A percentile compares a stretch with the other conserved stretches of the same genome.
phyloP scores from a whole-genome alignment of 2,797 vertebrate genomes.

The Staurois parvus region DNA sequence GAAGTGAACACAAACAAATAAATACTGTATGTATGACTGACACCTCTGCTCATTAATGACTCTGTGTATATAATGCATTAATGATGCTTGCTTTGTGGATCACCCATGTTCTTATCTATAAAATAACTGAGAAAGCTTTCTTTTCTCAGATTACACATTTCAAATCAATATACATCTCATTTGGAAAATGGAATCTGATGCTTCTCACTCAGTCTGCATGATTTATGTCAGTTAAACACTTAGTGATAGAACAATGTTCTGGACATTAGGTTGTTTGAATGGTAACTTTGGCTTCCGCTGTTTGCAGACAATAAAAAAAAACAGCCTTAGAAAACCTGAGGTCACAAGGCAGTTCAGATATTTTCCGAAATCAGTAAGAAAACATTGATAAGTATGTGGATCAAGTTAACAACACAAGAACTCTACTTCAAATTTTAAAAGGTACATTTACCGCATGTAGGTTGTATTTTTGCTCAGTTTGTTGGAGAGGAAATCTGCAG shows the following conservation, averaged over 20 bases:
- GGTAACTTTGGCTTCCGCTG: conserved; percentile 15
- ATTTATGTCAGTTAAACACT: conserved; percentile 67
- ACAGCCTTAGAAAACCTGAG: conserved; percentile 63
- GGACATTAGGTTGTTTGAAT: conserved; percentile 65
- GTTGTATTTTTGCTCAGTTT: conserved; percentile 73
- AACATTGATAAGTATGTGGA: background rate
- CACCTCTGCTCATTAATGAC: conserved; percentile 18
- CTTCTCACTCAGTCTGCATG: conserved; percentile 63
- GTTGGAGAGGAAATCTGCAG: conserved; percentile 69
- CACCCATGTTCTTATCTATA: conserved; percentile 54
- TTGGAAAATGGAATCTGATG: conserved; percentile 61
- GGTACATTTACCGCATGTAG: conserved; percentile 73
- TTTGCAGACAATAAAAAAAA: conserved; percentile 73
- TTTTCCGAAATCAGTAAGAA: conserved; percentile 27
- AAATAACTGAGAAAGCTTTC: conserved; percentile 62
- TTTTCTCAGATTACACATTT: conserved; percentile 58
- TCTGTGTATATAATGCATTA: conserved; percentile 47
- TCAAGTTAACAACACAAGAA: conserved; percentile 31
- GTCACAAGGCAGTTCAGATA: conserved; percentile 58
- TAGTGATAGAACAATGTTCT: conserved; percentile 70
- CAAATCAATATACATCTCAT: conserved; percentile 65
- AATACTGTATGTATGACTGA: background rate
- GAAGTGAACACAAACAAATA: background rate
- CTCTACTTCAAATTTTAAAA: background rate
- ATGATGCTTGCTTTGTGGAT: conserved; percentile 43